Percentiles rank a stretch among this genome's conserved stretches.
phyloP scores from a whole-genome alignment of 2,888 invertebrate genomes.

The Cybosia mesomella region DNA sequence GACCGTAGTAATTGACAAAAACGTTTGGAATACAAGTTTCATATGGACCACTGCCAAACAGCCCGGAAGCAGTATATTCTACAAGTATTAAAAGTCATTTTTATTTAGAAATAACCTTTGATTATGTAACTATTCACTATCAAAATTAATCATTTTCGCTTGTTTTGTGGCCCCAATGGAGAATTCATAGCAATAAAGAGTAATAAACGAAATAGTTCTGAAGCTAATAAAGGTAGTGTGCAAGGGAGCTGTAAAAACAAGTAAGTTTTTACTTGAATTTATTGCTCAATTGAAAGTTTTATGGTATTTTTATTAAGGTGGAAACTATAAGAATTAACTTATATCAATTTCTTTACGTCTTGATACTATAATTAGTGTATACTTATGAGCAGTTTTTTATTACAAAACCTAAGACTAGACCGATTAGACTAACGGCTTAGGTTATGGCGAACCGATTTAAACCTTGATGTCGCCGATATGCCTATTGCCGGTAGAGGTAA shows the following conservation, averaged over 20 bases:
- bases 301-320: slow-evolving; percentile 8
- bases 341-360: not conserved
- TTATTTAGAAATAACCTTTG: not conserved
- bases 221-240: slow-evolving; percentile 31
- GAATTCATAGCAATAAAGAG: slow-evolving; percentile 20
- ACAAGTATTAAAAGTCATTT: too few species aligned
- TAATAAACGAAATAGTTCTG: slow-evolving; percentile 36
- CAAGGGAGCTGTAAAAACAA: slow-evolving; percentile 32
- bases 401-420: not conserved
- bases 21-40: too few species aligned
- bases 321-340: slow-evolving; percentile 2
- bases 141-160: slow-evolving; percentile 10
- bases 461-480: not conserved
- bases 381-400: not conserved
- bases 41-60: too few species aligned
- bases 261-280: slow-evolving; percentile 36
- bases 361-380: not conserved
- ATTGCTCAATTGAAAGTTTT: slow-evolving; percentile 22
- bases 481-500: not conserved
- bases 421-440: not conserved
- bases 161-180: slow-evolving; percentile 20
- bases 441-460: not conserved
- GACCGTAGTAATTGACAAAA: too few species aligned
- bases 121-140: not conserved
- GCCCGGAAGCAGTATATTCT: too few species aligned